Conservation (phyloP, 2,797 vertebrate species). For the Falco naumanni region DNA sequence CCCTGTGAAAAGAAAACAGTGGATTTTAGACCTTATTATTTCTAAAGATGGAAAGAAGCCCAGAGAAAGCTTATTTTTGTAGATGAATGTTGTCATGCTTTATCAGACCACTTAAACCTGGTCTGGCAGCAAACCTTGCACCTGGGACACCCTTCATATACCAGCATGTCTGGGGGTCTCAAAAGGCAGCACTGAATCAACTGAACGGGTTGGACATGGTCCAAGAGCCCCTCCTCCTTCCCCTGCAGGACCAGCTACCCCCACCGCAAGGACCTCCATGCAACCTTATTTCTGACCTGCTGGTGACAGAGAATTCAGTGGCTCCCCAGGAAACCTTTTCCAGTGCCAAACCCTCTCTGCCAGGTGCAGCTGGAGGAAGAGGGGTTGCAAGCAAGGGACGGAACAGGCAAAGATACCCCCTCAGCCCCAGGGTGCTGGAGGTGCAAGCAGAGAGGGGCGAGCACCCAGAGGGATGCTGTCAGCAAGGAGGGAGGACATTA, state of each 20-base stretch:
- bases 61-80: neutral
- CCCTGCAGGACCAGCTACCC: neutral
- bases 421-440: neutral
- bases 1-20: neutral
- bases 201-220: no score
- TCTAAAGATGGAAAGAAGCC: neutral
- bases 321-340: neutral
- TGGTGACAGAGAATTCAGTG: neutral
- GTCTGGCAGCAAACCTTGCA: neutral
- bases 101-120: neutral
- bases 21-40: neutral
- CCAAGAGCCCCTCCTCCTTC: neutral
- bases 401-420: no score
- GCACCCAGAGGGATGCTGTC: neutral
- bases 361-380: neutral
- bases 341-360: neutral
- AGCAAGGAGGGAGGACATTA: neutral
- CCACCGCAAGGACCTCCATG: rapidly evolving
- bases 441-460: neutral
- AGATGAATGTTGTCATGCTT: rapidly evolving
- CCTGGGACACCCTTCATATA: neutral
- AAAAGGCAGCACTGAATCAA: neutral
- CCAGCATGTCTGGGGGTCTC: neutral
- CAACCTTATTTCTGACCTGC: neutral
- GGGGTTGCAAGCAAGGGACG: neutral